These are phyloP conservation scores for Anniella stebbinsi DNA, from an alignment of 2,797 vertebrate genomes.

Conservation along the genomic window DNA sequence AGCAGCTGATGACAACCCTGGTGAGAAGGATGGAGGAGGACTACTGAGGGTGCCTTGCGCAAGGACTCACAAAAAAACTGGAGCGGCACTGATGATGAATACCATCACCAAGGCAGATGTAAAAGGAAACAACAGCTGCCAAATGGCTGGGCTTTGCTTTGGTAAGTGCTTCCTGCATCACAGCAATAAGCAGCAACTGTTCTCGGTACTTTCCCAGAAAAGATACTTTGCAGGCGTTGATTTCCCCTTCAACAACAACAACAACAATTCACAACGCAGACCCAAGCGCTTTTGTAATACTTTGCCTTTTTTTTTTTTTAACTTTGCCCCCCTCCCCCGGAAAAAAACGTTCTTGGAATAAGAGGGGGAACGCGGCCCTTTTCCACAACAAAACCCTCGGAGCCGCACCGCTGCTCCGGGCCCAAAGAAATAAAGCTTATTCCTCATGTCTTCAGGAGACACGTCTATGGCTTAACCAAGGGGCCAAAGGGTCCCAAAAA, in stretches of 20 bases:
- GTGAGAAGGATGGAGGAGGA: too few species aligned
- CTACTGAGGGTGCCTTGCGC: too few species aligned
- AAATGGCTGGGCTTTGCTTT: background rate
- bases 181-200: background rate
- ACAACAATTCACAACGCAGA: background rate
- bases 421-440: background rate
- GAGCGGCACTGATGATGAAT: too few species aligned
- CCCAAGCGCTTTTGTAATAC: background rate
- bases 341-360: background rate
- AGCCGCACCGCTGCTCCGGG: background rate
- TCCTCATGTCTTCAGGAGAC: background rate
- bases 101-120: background rate
- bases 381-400: background rate
- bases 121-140: background rate
- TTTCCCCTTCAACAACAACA: background rate
- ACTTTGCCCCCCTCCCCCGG: background rate
- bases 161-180: background rate
- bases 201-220: background rate
- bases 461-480: too few species aligned
- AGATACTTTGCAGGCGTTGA: background rate
- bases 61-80: too few species aligned
- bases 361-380: background rate
- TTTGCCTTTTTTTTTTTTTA: too few species aligned
- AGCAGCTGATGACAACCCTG: too few species aligned
- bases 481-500: background rate